Percentiles rank a stretch among this genome's conserved stretches.
Evolutionary conservation across 1,140 invertebrate genomes (phyloP).

Genomic region (Saccostrea echinata): DNA sequence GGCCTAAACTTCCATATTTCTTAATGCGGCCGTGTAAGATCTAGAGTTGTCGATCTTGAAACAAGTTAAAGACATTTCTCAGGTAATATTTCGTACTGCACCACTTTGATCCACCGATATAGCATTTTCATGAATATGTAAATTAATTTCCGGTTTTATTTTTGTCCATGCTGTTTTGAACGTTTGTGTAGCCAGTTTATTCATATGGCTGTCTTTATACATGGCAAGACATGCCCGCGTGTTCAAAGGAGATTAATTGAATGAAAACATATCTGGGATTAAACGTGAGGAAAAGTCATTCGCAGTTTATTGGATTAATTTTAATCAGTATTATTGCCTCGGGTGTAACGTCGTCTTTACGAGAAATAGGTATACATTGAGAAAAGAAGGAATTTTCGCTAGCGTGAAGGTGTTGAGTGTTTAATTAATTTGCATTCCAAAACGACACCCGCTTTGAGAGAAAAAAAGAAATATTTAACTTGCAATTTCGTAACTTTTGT

Average conservation of each 20-base stretch:
- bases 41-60: not conserved
- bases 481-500: not conserved
- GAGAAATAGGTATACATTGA: not conserved
- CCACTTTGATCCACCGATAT: not conserved
- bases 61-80: not conserved
- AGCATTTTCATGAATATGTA: not conserved
- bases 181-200: too few relatives aligned
- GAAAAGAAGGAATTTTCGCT: not conserved
- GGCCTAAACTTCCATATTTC: too few relatives aligned
- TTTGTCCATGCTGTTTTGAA: not conserved
- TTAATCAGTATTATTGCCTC: not conserved
- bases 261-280: not conserved
- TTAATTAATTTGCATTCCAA: not conserved
- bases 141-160: not conserved
- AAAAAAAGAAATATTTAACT: not conserved
- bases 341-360: not conserved
- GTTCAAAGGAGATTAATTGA: not conserved
- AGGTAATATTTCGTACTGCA: not conserved
- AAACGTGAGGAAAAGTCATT: not conserved
- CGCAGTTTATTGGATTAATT: conserved; percentile 1
- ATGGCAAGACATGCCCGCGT: not conserved
- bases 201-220: not conserved
- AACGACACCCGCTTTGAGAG: not conserved
- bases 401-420: not conserved
- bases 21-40: too few relatives aligned